Evolutionary conservation across 1,140 invertebrate genomes (phyloP).

Genomic region (Condylostylus longicornis): DNA sequence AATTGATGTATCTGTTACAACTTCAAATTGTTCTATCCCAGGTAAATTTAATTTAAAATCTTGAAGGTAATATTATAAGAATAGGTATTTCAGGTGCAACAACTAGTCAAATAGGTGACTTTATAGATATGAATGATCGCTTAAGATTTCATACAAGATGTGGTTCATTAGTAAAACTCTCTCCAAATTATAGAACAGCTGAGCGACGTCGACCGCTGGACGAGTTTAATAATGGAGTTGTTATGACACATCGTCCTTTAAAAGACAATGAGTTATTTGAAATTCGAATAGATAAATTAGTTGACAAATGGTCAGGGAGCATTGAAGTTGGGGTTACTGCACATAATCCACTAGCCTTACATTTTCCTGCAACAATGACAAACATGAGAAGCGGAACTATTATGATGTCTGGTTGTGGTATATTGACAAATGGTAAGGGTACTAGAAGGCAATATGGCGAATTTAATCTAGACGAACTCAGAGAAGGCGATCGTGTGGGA

Average conservation of each 20-base stretch:
- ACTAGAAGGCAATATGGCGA: conserved; percentile 83
- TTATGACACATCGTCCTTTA: conserved; percentile 78
- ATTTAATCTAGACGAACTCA: conserved; percentile 85
- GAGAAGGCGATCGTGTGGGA: conserved; percentile 76
- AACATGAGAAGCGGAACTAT: conserved; percentile 89
- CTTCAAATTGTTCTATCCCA: too few species aligned
- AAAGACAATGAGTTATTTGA: conserved; percentile 85
- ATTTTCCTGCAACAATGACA: conserved; percentile 94
- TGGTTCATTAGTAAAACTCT: conserved; percentile 77
- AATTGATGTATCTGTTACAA: too few species aligned
- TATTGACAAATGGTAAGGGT: conserved; percentile 85
- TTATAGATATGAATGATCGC: conserved; percentile 41
- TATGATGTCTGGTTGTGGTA: conserved; percentile 95
- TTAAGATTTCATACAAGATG: conserved; percentile 77
- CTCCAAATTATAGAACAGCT: conserved; percentile 65
- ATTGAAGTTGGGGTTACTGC: conserved; percentile 90
- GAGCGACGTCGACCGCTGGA: conserved; percentile 75
- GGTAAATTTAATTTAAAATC: too few species aligned
- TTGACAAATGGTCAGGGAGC: conserved; percentile 85
- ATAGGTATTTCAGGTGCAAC: background rate
- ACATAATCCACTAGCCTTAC: conserved; percentile 74
- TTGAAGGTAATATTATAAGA: too few species aligned
- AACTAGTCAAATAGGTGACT: conserved; percentile 9
- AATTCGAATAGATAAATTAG: conserved; percentile 77
- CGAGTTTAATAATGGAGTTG: conserved; percentile 88